phyloP scores from a whole-genome alignment of 2,797 vertebrate genomes.

The Scleropages formosus region DNA sequence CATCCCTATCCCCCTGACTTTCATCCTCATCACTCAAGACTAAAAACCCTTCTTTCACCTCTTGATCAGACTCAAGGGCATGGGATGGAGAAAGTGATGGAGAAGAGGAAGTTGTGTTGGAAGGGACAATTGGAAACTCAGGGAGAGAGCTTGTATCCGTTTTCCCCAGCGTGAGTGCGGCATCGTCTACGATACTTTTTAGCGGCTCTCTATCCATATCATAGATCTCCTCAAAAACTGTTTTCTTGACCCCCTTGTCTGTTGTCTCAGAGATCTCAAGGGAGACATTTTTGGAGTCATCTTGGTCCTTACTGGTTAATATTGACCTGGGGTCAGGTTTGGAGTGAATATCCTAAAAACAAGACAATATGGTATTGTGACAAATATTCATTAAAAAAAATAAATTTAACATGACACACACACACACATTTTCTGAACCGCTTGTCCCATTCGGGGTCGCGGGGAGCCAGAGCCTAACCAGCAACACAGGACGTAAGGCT shows the following conservation, averaged over 20 bases:
- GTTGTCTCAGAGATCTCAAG: not conserved
- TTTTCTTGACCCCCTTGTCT: not conserved
- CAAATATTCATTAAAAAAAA: too few relatives aligned
- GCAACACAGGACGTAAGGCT: too few relatives aligned
- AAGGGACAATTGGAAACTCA: constrained; percentile 28
- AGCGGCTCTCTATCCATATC: not conserved
- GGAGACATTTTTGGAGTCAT: not conserved
- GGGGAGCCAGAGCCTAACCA: too few relatives aligned
- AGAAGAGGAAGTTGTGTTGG: constrained; percentile 46
- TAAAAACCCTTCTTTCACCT: constrained; percentile 82
- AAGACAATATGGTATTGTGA: constrained; percentile 6
- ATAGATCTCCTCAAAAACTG: not conserved
- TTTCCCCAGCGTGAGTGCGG: constrained; percentile 19
- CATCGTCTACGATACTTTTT: constrained; percentile 15
- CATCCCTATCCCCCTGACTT: constrained; percentile 62
- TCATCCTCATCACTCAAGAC: constrained; percentile 87
- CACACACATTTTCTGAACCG: too few relatives aligned
- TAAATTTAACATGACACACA: too few relatives aligned
- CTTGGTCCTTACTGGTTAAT: not conserved
- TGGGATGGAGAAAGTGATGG: constrained; percentile 43
- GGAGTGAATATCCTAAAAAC: constrained; percentile 11
- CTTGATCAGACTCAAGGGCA: constrained; percentile 61
- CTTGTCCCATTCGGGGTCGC: too few relatives aligned
- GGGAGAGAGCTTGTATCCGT: constrained; percentile 28
- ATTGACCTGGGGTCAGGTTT: not conserved